Evolutionary conservation across 2,888 invertebrate species (phyloP), one percentile per base, ranked within the genome.

Genomic region (Syritta pipiens): DNA sequence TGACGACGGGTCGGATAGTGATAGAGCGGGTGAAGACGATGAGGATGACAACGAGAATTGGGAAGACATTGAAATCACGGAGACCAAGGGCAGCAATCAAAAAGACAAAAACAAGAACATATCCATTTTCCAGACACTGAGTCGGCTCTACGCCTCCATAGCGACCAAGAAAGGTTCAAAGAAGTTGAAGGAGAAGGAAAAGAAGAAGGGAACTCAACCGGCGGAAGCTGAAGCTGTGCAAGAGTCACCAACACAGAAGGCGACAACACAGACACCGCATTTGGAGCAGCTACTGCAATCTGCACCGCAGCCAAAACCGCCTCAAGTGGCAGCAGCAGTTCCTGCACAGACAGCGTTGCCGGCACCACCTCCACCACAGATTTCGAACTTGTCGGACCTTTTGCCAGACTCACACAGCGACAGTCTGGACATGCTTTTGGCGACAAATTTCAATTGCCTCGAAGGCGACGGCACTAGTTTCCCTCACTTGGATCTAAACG

Each of bases 1-100:
- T 35, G 59, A 46, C 5, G 40, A 59, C 30, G 44, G 20, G 4
- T 55, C 77, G 10, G 71, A 65, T 2, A 79, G 72, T 24, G 72
- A 79, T 7, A 24, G 49, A 19, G 67, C 46, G 4, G 35, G 57
- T 20, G 67, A 57, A 4, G 24, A 57, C 6, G 67, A 62, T 2
- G 72, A 71, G 24, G 84, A 85, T 19, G 85, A 86, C 37, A 84
- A 85, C 57, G 85, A 84, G 10, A 83, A 84, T 48, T 86, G 85
- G 86, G 85, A 85, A 76, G 85, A 86, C 81, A 85, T 86, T 67
- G 85, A 86, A 76, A 83, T 84, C n/a, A 83, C 82, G 1, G 83
- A 85, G 42, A 72, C 57, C 4, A 81, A 77, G 14, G 32, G 30
- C 12, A 35, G 35, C 12, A 35, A 20, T 0, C 60, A 40, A 1